A percentile compares a stretch with the other conserved stretches of the same genome.
These are phyloP conservation scores for Scaptodrosophila latifasciaeformis DNA, from an alignment of 2,888 invertebrate genomes.

Conservation along the genomic window DNA sequence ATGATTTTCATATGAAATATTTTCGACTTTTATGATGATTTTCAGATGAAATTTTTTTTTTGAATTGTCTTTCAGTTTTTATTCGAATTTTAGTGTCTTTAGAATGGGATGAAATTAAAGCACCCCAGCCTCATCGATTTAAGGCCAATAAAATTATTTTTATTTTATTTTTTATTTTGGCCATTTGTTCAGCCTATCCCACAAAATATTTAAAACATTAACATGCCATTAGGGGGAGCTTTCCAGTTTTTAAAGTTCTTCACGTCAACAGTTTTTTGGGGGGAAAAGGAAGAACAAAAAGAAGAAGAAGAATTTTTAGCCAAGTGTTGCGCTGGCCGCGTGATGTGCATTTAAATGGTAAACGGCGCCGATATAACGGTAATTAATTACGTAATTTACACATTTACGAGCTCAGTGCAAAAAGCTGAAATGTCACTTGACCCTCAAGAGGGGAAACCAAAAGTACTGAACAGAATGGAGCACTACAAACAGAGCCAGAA, in stretches of 20 bases:
- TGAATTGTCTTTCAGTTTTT: background rate
- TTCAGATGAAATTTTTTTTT: background rate
- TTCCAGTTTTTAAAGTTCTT: too few species aligned
- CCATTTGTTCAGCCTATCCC: too few species aligned
- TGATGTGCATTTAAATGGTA: slow-evolving; percentile 45
- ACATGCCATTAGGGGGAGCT: slow-evolving; percentile 7
- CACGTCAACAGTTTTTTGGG: too few species aligned
- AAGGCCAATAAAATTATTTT: too few species aligned
- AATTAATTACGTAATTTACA: slow-evolving; percentile 69
- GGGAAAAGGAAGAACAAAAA: too few species aligned
- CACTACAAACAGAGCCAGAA: background rate
- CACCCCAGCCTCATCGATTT: too few species aligned
- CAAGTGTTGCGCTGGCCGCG: slow-evolving; percentile 25
- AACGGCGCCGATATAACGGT: slow-evolving; percentile 39
- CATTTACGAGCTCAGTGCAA: slow-evolving; percentile 34
- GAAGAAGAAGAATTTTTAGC: slow-evolving; percentile 1
- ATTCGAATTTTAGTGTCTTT: background rate
- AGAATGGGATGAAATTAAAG: too few species aligned
- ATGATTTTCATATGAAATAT: too few species aligned
- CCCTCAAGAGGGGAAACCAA: slow-evolving; percentile 8
- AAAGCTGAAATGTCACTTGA: slow-evolving; percentile 32
- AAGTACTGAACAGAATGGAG: too few species aligned
- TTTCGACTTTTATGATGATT: background rate
- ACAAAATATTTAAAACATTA: slow-evolving; percentile 7
- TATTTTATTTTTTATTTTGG: too few species aligned